Base-by-base conservation (phyloP, 2,888 invertebrate genomes). In the Gandaritis pyraliata region DNA sequence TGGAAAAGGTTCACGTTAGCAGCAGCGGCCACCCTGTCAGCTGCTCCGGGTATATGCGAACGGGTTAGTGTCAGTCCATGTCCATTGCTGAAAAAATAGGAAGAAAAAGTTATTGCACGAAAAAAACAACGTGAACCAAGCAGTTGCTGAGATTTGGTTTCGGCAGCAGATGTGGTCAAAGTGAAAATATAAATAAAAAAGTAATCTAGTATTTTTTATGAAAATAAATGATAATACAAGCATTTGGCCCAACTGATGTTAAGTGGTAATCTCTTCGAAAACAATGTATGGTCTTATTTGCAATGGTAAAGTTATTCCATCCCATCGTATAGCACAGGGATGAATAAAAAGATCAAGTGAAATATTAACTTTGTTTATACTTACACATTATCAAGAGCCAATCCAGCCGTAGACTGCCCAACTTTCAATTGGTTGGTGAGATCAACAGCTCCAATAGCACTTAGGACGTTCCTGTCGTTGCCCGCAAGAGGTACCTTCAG, bases 361-460 rank as follows among this genome's bases (percentile, higher is more conserved):
- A 23, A 39, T 11, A 36, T 2, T 8, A 39, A 39, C 39, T 39
- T 13, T 2, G 13, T 39, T 39, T 5, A 38, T 51, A 78, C 84
- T 82, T 67, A 85, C 84, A 70, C 66, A 63, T 84, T 82, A 38
- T 85, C 81, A 0, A 77, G 68, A 3, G 81, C 78, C 59, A 85
- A 16, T 12, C 85, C 85, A 55, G 72, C 75, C 3, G 78, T 75
- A 18, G 72, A 72, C 0, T 78, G 61, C 2, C 73, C 69, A 0
- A 78, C 39, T 15, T 69, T 65, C 29, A 46, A 61, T 1, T 58
- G 53, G 0, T 61, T 66, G 39, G 73, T 70, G 1, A 79, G 71
- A 16, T 66, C 66, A 10, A 68, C 62, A 4, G 68, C 66, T 0
- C 73, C 81, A 11, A 80, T 66, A 2, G 75, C 79, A 64, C 84